Evolutionary conservation across 2,113 vertebrate species (phyloP).

Genomic region (Chionodraco myersi): DNA sequence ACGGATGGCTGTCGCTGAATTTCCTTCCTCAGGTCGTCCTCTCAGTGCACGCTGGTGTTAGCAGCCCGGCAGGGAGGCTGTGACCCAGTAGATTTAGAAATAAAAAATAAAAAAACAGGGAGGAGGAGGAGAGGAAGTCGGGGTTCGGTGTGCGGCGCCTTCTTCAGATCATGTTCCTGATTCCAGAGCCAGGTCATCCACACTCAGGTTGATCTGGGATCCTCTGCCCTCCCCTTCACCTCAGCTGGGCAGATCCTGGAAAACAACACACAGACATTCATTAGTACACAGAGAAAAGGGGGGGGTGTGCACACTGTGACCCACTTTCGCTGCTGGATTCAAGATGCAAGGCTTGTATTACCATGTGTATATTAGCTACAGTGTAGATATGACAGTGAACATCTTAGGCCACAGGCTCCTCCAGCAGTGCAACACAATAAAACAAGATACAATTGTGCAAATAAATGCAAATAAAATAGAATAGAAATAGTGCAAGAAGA

Average conservation of each 20-base stretch:
- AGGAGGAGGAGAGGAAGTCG: conserved; percentile 56
- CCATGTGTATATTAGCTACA: too few relatives aligned
- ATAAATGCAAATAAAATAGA: too few relatives aligned
- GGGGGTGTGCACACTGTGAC: conserved; percentile 53
- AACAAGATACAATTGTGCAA: too few relatives aligned
- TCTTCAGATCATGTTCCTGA: conserved; percentile 83
- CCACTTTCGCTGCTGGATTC: conserved; percentile 49
- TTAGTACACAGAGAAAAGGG: conserved; percentile 25
- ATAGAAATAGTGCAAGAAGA: too few relatives aligned
- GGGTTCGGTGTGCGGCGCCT: conserved; percentile 52
- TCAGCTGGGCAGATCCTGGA: conserved; percentile 78
- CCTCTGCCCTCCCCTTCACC: conserved; percentile 76
- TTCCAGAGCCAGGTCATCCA: conserved; percentile 68
- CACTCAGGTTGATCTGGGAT: conserved; percentile 61
- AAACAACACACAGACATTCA: conserved; percentile 59
- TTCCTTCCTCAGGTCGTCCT: conserved; percentile 31
- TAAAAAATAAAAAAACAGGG: conserved; percentile 37
- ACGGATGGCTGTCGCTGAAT: conserved; percentile 26
- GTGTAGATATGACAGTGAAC: too few relatives aligned
- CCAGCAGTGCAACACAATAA: too few relatives aligned
- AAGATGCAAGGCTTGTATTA: too few relatives aligned
- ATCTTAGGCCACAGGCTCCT: too few relatives aligned
- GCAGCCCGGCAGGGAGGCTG: conserved; percentile 48
- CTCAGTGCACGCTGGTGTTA: conserved; percentile 38
- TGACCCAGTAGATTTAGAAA: conserved; percentile 19